Evolutionary conservation across 2,888 invertebrate genomes (phyloP).

Genomic region (Clitarchus hookeri): DNA sequence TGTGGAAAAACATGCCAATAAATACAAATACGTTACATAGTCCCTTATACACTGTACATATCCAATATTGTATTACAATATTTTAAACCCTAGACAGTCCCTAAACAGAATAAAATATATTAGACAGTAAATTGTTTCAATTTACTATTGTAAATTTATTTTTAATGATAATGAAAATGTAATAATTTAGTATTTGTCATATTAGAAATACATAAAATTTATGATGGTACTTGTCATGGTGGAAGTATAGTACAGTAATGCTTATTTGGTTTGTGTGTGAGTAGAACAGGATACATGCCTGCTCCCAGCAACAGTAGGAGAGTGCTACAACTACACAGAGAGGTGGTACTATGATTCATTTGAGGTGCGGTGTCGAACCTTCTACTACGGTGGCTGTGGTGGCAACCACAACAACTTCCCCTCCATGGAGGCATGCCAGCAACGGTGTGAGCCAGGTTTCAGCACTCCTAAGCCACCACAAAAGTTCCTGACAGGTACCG

Average conservation of each 20-base stretch:
- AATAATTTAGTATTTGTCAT: neutral
- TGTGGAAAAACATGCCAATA: too few relatives aligned
- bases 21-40: too few relatives aligned
- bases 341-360: constrained; percentile 85
- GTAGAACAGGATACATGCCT: constrained; percentile 72
- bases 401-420: constrained; percentile 89
- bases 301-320: constrained; percentile 75
- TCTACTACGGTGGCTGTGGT: constrained; percentile 89
- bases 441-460: constrained; percentile 62
- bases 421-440: constrained; percentile 67
- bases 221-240: neutral
- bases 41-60: too few relatives aligned
- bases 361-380: constrained; percentile 73
- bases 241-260: neutral
- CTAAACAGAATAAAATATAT: too few relatives aligned
- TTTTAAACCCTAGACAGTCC: too few relatives aligned
- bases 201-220: constrained; percentile 11
- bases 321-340: constrained; percentile 73
- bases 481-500: constrained; percentile 51
- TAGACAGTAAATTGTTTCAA: too few relatives aligned
- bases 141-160: too few relatives aligned
- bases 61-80: too few relatives aligned
- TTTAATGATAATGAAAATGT: neutral
- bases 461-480: constrained; percentile 54
- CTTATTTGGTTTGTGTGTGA: constrained; percentile 35